phyloP scores from a whole-genome alignment of 2,113 vertebrate genomes.

The Aegotheles bennettii region DNA sequence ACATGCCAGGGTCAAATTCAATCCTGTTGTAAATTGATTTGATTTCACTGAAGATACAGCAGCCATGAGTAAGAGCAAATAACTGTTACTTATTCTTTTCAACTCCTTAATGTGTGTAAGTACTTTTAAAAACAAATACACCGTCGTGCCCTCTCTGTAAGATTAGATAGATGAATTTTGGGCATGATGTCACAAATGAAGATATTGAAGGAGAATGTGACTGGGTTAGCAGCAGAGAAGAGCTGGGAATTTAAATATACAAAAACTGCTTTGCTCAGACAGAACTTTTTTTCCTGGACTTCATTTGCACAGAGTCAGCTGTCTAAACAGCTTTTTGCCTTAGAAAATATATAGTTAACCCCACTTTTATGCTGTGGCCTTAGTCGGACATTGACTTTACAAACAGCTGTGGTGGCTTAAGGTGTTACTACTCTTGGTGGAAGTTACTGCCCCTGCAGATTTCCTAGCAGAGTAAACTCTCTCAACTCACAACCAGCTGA shows the following conservation, averaged over 20 bases:
- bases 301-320: neutral
- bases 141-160: neutral
- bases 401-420: neutral
- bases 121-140: neutral
- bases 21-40: neutral
- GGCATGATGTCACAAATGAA: neutral
- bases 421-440: neutral
- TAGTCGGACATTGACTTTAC: neutral
- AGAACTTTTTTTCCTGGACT: neutral
- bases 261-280: neutral
- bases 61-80: neutral
- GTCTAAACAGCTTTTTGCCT: neutral
- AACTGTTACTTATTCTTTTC: neutral
- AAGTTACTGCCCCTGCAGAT: neutral
- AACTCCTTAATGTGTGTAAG: neutral
- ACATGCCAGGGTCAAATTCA: neutral
- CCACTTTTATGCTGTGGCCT: neutral
- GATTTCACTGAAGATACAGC: neutral
- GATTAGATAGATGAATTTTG: neutral
- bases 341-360: neutral
- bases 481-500: neutral
- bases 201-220: neutral
- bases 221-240: neutral
- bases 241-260: neutral
- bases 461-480: neutral